A percentile compares a stretch with the other conserved stretches of the same genome.
phyloP scores from a whole-genome alignment of 2,888 invertebrate genomes.

The Hipparchia sbordonii region DNA sequence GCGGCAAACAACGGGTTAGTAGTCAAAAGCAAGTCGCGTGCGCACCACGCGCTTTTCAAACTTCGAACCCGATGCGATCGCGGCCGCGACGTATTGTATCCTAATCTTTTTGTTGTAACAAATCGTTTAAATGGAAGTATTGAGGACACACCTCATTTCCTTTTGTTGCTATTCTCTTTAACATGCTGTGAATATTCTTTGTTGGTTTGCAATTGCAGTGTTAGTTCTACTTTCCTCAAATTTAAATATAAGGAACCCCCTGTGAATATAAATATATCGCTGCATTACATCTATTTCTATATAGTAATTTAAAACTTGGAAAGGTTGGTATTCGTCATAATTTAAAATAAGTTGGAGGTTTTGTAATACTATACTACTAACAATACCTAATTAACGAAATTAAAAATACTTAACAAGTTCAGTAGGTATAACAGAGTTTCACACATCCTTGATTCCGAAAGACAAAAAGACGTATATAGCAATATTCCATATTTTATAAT shows the following conservation, averaged over 20 bases:
- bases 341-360: no score
- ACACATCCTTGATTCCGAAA: slow-evolving; percentile 4
- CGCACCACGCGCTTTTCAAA: slow-evolving; percentile 74
- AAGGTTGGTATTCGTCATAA: slow-evolving; percentile 38
- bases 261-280: slow-evolving; percentile 54
- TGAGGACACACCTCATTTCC: slow-evolving; percentile 76
- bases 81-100: slow-evolving; percentile 76
- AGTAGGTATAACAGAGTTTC: not conserved
- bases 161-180: slow-evolving; percentile 70
- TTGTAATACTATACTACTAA: not conserved
- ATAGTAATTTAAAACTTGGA: slow-evolving; percentile 24
- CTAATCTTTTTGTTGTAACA: slow-evolving; percentile 66
- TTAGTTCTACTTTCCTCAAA: slow-evolving; percentile 79
- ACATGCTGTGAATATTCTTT: slow-evolving; percentile 77
- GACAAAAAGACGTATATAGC: not conserved
- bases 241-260: slow-evolving; percentile 59
- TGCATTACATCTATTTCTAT: slow-evolving; percentile 1
- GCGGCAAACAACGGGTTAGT: slow-evolving; percentile 74
- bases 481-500: not conserved
- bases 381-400: not conserved
- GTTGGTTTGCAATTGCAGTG: slow-evolving; percentile 71
- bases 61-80: slow-evolving; percentile 67
- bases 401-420: not conserved
- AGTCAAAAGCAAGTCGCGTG: slow-evolving; percentile 74
- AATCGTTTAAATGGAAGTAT: slow-evolving; percentile 74